phyloP scores from a whole-genome alignment of 2,888 invertebrate species.

The Ophioninae sp. region DNA sequence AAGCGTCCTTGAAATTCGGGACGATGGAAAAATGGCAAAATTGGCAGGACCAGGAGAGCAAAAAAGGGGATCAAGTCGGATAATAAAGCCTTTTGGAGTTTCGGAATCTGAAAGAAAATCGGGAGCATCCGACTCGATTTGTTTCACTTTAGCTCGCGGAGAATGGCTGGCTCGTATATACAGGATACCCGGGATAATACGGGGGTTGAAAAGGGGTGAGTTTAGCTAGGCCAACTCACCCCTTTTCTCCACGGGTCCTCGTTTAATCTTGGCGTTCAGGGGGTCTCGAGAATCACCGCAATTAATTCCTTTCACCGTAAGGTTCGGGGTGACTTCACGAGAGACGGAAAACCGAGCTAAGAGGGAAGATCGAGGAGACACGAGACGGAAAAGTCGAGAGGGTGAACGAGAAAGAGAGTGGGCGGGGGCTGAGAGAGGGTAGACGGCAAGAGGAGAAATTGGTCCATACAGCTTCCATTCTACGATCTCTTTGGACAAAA shows the following conservation, averaged over 20 bases:
- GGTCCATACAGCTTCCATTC: conserved; percentile 33
- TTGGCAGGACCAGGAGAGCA: background rate
- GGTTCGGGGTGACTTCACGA: conserved; percentile 1
- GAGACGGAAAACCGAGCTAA: conserved; percentile 47
- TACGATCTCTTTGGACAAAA: conserved; percentile 40
- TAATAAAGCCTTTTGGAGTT: background rate
- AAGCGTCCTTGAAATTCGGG: background rate
- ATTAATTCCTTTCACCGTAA: conserved; percentile 59
- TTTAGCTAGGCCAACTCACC: background rate
- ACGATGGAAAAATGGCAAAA: background rate
- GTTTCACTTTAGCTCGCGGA: conserved; percentile 51
- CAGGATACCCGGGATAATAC: conserved; percentile 19
- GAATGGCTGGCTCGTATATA: background rate
- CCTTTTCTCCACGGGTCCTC: background rate
- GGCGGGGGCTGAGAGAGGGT: background rate
- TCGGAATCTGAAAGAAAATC: background rate
- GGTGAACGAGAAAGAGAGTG: conserved; percentile 14
- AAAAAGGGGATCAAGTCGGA: background rate
- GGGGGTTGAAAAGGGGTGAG: conserved; percentile 17
- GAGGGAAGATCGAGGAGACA: conserved; percentile 46
- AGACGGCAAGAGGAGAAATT: conserved; percentile 2
- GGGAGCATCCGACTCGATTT: conserved; percentile 30
- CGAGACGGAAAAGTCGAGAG: conserved; percentile 22
- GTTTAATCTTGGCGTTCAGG: conserved; percentile 54
- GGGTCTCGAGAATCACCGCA: conserved; percentile 53